Evolutionary conservation across 2,888 invertebrate genomes (phyloP), one percentile per base, ranked within the genome.

Genomic region (Scaptomyza tumidula): DNA sequence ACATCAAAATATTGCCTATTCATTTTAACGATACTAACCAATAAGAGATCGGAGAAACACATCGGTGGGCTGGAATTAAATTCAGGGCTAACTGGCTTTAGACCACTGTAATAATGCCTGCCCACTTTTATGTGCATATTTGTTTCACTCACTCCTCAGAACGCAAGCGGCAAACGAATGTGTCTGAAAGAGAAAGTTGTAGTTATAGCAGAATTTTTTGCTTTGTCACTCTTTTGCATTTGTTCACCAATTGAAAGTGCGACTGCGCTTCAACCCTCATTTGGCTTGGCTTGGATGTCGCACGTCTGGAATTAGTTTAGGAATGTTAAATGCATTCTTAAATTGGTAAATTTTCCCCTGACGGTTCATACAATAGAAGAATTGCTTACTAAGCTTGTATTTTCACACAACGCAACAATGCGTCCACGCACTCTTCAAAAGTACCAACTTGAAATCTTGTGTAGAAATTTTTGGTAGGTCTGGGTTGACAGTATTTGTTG

Each of bases 331-430:
- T 71, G 64, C 74, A 69, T 80, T 58, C 71, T 62, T 62, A 74
- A 81, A 79, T 78, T 86, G 79, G 80, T 80, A 76, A 75, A 87
- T 74, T 6, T 73, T 74, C 59, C 71, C 80, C 78, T 80, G 55
- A 74, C 78, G 71, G 75, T 68, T 65, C 65, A 48, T 75, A 79
- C 80, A 89, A 82, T 81, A 62, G 66, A 74, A 61, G 65, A 74
- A 80, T 73, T 77, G 71, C 73, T 72, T 77, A 74, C 79, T 88
- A 78, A 90, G 78, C 78, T 80, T 63, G 74, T 77, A 86, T 87
- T 88, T 89, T 88, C 80, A 85, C 83, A 86, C 80, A 89, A 80
- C 74, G 71, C 71, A 78, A 83, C 77, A 84, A 84, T 78, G 65
- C 69, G 59, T 71, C 45, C 58, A 64, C 61, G 65, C 65, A 62